A percentile compares a stretch with the other conserved stretches of the same genome.
These are phyloP conservation scores for Miichthys miiuy DNA, from an alignment of 2,797 vertebrate species.

Conservation along the genomic window DNA sequence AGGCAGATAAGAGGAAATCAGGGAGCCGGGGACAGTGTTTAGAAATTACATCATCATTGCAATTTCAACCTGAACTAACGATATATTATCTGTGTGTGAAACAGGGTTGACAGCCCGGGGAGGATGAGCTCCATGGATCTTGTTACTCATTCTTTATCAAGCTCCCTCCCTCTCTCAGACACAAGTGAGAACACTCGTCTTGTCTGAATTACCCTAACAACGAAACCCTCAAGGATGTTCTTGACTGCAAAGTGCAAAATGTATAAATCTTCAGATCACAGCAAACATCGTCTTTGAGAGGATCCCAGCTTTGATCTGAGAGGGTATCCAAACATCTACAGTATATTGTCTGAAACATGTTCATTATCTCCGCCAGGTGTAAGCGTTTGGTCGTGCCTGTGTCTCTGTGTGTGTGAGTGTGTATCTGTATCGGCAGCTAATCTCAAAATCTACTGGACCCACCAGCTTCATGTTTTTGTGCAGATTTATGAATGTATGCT, in stretches of 20 bases:
- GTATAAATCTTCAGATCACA: conserved; percentile 56
- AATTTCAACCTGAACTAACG: conserved; percentile 34
- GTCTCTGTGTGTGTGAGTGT: too few relatives aligned
- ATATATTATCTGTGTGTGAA: conserved; percentile 19
- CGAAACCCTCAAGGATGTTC: conserved; percentile 15
- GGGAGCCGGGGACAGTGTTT: conserved; percentile 6
- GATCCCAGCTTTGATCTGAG: conserved; percentile 27
- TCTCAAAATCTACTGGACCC: too few relatives aligned
- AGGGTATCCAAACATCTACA: conserved; percentile 17
- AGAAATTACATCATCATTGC: conserved; percentile 48
- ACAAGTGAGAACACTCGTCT: background rate
- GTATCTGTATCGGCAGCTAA: too few relatives aligned
- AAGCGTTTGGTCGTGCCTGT: too few relatives aligned
- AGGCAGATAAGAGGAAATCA: conserved; percentile 22
- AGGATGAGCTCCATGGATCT: conserved; percentile 36
- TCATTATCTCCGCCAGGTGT: background rate
- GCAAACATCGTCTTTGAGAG: conserved; percentile 24
- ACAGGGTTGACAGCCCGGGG: conserved; percentile 1
- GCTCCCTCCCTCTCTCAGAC: background rate
- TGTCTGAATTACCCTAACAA: conserved; percentile 39
- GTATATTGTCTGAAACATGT: background rate
- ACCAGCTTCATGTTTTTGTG: too few relatives aligned
- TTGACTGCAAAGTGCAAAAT: conserved; percentile 19
- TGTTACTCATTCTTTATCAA: conserved; percentile 6
- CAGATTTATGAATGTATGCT: too few relatives aligned